Evolutionary conservation across 2,888 invertebrate species (phyloP), one percentile per base, ranked within the genome.

Genomic region (Ornithoptera priamus): DNA sequence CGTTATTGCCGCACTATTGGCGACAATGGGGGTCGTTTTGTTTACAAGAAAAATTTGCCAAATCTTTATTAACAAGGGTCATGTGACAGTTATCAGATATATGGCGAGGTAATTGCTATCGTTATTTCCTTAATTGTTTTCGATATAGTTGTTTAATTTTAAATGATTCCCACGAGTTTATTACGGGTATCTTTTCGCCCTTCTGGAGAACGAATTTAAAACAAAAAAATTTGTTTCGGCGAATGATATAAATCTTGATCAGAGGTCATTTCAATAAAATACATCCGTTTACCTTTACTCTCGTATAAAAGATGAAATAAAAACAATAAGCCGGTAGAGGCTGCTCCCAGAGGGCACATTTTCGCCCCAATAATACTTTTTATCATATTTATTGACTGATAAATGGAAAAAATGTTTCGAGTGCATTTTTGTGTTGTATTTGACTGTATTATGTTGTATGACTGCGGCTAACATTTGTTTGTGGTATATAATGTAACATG

Each of bases 341-440:
- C 70, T 67, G 75, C 76, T 88, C 92, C 90, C 91, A 71, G 70
- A 77, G 88, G 92, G 77, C 84, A 80, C 90, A 87, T 92, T 89
- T 81, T 80, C 86, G 80, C 89, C 87, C 89, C 89, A 85, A 90
- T 91, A 90, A 90, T 84, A 90, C 90, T 87, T 92, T 91, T 89
- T 92, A 92, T 92, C 92, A 92, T 91, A 92, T 92, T 92, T 92
- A 92, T 92, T 88, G 89, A 89, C 90, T 91, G 90, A 86, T 88
- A 89, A 90, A 92, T 91, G 89, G 86, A 79, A 82, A 83, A 80
- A 80, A 77, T 81, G 74, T 75, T 75, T 73, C 84, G 85, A 91
- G 90, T 89, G 90, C 90, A 84, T 90, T 91, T 88, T 81, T 89
- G 78, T 90, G 91, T 90, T 86, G 72, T 77, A 77, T 79, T 75